A percentile compares a stretch with the other conserved stretches of the same genome.
Evolutionary conservation across 2,113 vertebrate species (phyloP).

Genomic region (Nycticryphes semicollaris): DNA sequence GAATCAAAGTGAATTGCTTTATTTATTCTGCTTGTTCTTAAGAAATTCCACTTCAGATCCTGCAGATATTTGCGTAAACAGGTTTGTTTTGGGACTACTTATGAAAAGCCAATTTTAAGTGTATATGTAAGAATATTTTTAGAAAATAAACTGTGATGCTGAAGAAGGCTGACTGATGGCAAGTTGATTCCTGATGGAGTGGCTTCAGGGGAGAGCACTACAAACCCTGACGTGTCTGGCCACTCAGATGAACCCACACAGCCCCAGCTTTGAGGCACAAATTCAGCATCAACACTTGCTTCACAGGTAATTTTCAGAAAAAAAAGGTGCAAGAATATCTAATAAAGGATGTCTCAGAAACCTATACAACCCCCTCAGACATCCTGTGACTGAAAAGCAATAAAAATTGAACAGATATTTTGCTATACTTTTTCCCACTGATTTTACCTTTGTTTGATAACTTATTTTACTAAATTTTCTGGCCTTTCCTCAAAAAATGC

Average conservation of each 20-base stretch:
- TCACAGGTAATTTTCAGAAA: background rate
- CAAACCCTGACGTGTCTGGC: background rate
- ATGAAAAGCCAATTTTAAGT: background rate
- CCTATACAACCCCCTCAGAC: background rate
- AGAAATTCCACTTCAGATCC: background rate
- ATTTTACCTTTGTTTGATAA: background rate
- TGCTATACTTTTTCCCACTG: background rate
- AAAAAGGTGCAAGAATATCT: background rate
- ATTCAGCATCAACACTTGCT: rapidly evolving
- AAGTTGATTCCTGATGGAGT: background rate
- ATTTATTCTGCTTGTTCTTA: background rate
- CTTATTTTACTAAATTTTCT: background rate
- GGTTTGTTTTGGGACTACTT: background rate
- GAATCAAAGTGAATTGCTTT: background rate
- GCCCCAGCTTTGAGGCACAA: background rate
- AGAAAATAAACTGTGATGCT: background rate
- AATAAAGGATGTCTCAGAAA: background rate
- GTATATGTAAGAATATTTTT: background rate
- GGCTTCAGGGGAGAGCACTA: background rate
- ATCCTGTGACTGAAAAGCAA: background rate
- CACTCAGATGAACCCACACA: background rate
- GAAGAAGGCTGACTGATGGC: background rate
- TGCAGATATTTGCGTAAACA: background rate
- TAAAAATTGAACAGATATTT: background rate
- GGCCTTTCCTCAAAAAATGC: background rate